phyloP scores from a whole-genome alignment of 2,113 vertebrate species.

The Hippoglossus stenolepis region DNA sequence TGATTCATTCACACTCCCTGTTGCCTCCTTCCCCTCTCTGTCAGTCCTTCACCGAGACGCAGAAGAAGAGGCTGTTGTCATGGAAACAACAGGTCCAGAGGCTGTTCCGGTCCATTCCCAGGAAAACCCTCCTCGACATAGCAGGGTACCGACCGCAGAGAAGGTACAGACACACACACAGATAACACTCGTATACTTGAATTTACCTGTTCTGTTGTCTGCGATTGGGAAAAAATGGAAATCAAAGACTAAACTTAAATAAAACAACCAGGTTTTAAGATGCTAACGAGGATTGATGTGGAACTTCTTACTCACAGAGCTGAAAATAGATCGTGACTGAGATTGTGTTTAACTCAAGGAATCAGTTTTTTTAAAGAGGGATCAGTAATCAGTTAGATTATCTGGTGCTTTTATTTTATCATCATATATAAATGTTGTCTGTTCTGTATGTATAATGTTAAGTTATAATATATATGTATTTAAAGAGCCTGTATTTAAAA shows the following conservation, averaged over 20 bases:
- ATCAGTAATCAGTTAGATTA: background rate
- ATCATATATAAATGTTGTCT: background rate
- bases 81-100: conserved; percentile 99
- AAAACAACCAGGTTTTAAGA: too few relatives aligned
- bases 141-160: conserved; percentile 94
- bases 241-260: too few relatives aligned
- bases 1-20: background rate
- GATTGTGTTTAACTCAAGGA: background rate
- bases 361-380: background rate
- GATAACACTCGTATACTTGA: background rate
- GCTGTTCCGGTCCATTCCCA: conserved; percentile 97
- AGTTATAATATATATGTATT: too few relatives aligned
- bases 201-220: background rate
- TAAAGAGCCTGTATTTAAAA: too few relatives aligned
- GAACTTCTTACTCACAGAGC: background rate
- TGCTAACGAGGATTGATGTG: background rate
- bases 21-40: conserved; percentile 25
- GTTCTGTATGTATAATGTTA: background rate
- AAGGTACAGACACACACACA: conserved; percentile 80
- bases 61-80: conserved; percentile 99
- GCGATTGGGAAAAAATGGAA: too few relatives aligned
- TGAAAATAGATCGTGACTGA: background rate
- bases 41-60: conserved; percentile 96
- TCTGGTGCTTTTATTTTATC: background rate
- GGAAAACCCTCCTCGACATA: conserved; percentile 97